Evolutionary conservation across 2,113 vertebrate species (phyloP).

Genomic region (Tor tambroides): DNA sequence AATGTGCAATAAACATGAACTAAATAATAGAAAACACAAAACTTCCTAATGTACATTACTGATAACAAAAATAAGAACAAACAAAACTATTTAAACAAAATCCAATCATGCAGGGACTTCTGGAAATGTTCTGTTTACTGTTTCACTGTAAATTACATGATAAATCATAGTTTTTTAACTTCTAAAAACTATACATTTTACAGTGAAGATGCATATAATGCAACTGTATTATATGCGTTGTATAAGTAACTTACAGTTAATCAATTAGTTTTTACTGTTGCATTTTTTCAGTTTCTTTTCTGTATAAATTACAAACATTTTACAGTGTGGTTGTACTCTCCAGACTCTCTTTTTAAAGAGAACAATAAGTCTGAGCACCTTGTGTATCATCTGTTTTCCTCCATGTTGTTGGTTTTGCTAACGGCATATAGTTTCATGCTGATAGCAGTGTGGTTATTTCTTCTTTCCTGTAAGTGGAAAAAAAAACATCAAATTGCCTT

Average conservation of each 20-base stretch:
- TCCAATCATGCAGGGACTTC: not conserved
- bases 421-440: conserved; percentile 62
- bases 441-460: conserved; percentile 39
- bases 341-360: not conserved
- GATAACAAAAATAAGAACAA: not conserved
- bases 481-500: conserved; percentile 62
- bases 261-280: not conserved
- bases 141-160: not conserved
- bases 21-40: not conserved
- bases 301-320: not conserved
- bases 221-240: too few species aligned
- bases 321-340: not conserved
- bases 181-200: not conserved
- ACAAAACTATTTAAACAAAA: not conserved
- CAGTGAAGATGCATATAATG: not conserved
- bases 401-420: conserved; percentile 58
- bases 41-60: not conserved
- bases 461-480: conserved; percentile 60
- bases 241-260: not conserved
- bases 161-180: not conserved
- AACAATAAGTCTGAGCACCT: not conserved
- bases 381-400: not conserved
- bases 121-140: not conserved
- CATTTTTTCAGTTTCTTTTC: not conserved
- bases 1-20: too few species aligned